phyloP scores from a whole-genome alignment of 2,888 invertebrate species.

The Scrobipalpa atriplicella region DNA sequence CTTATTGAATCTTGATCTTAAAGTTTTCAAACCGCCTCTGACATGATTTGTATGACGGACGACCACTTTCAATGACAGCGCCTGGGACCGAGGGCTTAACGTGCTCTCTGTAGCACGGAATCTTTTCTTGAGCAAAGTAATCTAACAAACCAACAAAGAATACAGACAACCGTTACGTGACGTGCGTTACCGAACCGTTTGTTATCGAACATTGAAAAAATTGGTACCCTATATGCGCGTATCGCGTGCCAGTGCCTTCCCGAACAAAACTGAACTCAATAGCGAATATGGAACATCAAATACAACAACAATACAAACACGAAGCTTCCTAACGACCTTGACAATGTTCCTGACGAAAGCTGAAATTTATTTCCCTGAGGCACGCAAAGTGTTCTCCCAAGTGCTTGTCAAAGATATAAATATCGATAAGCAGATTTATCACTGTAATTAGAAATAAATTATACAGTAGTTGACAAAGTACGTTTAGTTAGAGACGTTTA shows the following conservation, averaged over 20 bases:
- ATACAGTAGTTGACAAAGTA: too few relatives aligned
- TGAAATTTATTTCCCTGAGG: conserved; percentile 1
- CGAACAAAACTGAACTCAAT: not conserved
- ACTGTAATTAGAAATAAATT: not conserved
- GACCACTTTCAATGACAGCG: too few relatives aligned
- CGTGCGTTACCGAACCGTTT: too few relatives aligned
- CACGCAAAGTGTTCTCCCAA: conserved; percentile 11
- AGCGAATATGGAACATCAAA: not conserved
- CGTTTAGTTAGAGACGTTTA: too few relatives aligned
- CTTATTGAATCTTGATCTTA: too few relatives aligned
- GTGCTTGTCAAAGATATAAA: conserved; percentile 1
- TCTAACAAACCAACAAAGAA: too few relatives aligned
- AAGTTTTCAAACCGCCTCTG: too few relatives aligned
- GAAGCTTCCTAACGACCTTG: not conserved
- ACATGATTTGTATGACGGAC: too few relatives aligned
- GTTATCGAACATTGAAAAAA: not conserved
- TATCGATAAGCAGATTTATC: not conserved
- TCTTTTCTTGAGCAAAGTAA: too few relatives aligned
- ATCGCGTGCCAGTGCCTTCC: not conserved
- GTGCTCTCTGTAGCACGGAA: too few relatives aligned
- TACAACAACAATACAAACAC: conserved; percentile 1
- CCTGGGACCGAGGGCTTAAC: too few relatives aligned
- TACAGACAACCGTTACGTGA: too few relatives aligned
- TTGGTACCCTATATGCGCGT: not conserved
- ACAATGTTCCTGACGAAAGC: conserved; percentile 11